Conservation (phyloP, 2,113 vertebrate genomes). For the Siniperca knerii region DNA sequence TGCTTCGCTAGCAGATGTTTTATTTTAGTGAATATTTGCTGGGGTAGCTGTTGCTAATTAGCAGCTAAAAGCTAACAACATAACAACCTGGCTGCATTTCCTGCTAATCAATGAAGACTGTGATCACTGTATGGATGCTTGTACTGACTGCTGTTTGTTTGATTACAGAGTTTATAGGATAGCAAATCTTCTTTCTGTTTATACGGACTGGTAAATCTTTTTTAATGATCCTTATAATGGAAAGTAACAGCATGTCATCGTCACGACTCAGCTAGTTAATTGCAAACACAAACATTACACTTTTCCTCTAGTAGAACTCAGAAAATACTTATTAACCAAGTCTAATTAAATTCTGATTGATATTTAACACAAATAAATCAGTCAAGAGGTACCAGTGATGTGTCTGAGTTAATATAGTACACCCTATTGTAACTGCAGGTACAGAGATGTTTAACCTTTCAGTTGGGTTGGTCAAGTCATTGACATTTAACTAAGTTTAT, state of each 20-base stretch:
- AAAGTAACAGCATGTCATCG: background rate
- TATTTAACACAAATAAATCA: background rate
- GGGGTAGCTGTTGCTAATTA: constrained; percentile 50
- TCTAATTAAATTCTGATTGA: background rate
- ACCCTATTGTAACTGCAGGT: constrained; percentile 2
- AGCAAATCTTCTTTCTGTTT: background rate
- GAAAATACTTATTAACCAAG: background rate
- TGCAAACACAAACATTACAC: constrained; percentile 2
- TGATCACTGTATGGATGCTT: background rate
- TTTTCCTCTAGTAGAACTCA: background rate
- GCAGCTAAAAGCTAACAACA: constrained; percentile 70
- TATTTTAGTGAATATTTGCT: constrained; percentile 11
- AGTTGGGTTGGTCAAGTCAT: constrained; percentile 2
- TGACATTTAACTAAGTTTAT: constrained; percentile 60
- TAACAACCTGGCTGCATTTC: constrained; percentile 31
- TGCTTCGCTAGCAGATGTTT: background rate
- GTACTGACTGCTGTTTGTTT: background rate
- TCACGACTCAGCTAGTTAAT: constrained; percentile 28
- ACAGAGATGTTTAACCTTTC: constrained; percentile 27
- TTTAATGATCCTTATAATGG: background rate
- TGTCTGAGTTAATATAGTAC: constrained; percentile 13
- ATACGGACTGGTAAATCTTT: background rate
- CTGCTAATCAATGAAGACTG: background rate
- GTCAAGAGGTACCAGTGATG: background rate
- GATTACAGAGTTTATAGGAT: background rate